These are phyloP conservation scores for Perodicticus potto DNA, from an alignment of 2,797 vertebrate genomes.

Conservation along the genomic window DNA sequence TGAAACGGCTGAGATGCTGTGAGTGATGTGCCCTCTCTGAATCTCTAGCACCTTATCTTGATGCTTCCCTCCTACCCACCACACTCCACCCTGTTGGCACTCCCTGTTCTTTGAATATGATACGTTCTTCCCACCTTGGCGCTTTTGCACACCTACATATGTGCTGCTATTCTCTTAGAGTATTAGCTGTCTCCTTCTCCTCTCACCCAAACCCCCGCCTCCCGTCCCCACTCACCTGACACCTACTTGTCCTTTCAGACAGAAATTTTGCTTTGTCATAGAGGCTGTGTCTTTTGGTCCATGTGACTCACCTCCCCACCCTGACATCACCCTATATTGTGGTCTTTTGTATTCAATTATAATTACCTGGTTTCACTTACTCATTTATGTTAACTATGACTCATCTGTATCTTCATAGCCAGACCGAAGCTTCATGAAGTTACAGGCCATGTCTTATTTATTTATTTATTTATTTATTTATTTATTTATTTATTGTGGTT, in stretches of 20 bases:
- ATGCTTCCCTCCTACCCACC: not conserved
- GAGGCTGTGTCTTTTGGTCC: not conserved
- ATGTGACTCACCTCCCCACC: not conserved
- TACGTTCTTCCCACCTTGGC: not conserved
- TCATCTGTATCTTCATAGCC: not conserved
- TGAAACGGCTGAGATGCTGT: not conserved
- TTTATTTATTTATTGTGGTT: too few species aligned
- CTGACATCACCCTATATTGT: not conserved
- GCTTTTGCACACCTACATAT: not conserved
- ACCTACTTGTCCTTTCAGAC: too few species aligned
- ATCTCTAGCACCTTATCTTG: not conserved
- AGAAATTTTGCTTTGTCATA: not conserved
- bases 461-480: too few species aligned
- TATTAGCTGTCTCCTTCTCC: too few species aligned
- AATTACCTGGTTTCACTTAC: not conserved
- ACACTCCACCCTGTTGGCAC: not conserved
- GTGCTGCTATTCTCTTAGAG: not conserved
- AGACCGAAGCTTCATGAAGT: not conserved
- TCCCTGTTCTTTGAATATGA: not conserved
- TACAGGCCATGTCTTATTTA: not conserved
- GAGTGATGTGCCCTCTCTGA: too few species aligned
- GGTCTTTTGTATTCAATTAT: not conserved
- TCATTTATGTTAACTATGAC: not conserved
- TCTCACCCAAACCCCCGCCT: too few species aligned
- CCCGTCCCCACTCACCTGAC: too few species aligned